A percentile compares a stretch with the other conserved stretches of the same genome.
phyloP scores from a whole-genome alignment of 2,888 invertebrate species.

The Nephrotoma guestfalica region DNA sequence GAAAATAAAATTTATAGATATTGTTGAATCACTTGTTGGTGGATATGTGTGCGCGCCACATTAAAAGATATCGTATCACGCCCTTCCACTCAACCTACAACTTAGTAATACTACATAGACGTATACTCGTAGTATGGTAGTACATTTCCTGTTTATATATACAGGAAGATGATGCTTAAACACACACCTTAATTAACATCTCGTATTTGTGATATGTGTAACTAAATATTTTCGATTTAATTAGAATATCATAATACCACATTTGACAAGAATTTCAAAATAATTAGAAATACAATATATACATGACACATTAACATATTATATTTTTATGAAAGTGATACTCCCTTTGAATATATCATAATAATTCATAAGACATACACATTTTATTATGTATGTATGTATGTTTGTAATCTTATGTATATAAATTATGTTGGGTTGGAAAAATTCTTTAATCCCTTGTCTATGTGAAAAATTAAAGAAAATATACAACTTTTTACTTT shows the following conservation, averaged over 20 bases:
- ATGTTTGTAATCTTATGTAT: background rate
- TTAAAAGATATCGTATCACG: background rate
- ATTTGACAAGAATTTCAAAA: background rate
- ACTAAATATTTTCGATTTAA: background rate
- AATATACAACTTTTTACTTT: background rate
- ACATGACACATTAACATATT: background rate
- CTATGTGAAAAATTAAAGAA: background rate
- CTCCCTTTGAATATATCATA: background rate
- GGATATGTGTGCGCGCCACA: background rate
- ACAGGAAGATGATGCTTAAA: background rate
- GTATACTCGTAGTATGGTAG: no score
- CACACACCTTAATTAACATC: background rate
- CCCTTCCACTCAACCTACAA: background rate
- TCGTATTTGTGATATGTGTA: background rate
- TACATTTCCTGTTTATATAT: background rate
- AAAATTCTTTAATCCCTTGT: background rate
- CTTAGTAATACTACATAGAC: background rate
- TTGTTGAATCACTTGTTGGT: background rate
- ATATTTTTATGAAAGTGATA: background rate
- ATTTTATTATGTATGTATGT: background rate
- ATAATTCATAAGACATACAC: background rate
- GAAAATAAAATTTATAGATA: background rate
- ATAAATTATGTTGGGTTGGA: background rate
- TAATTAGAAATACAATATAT: background rate
- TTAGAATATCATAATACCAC: background rate